Base-by-base conservation (phyloP, 2,888 invertebrate species). In the Hesperia comma region DNA sequence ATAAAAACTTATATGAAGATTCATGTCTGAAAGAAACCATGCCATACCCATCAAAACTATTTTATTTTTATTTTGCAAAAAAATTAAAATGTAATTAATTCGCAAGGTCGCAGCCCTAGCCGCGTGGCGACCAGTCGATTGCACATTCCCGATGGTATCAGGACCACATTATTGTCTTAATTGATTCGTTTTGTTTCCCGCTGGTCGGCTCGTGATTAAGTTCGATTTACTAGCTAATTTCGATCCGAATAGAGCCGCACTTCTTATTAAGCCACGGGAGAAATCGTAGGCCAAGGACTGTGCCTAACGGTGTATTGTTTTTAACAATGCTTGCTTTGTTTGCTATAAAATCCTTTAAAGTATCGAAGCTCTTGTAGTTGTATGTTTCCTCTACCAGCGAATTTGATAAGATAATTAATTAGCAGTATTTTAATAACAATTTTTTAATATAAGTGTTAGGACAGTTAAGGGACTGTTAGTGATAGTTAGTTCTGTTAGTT, bases 121-220 rank as follows among this genome's bases (percentile, higher is more conserved):
- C n/a, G 6, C 54, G 26, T 26, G 26, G 61, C 53, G 67, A 55
- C 63, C 71, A 71, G 73, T 75, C 75, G 77, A 79, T 78, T 79
- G 77, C 75, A 74, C 72, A 72, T 69, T 70, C 71, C 64, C 69
- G 75, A 77, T 78, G 76, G 74, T 78, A 76, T 75, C 74, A 40
- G 70, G 71, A 75, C 77, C 81, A 79, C 80, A 82, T 83, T 82
- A 87, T 85, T 82, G 82, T 80, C 82, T 88, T 87, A 88, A 88
- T 87, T 88, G 87, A 88, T 84, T 83, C 82, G 85, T 87, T 84
- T 81, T 77, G 78, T 78, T 72, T 70, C 69, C 69, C 68, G 69
- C 74, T 70, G 70, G 69, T 71, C 71, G 66, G 68, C 55, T 63
- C 67, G 58, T 63, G 72, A 68, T 69, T 69, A 71, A 64, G 69